Percentiles rank a stretch among this genome's conserved stretches.
phyloP scores from a whole-genome alignment of 2,113 vertebrate species.

The Xenopus laevis region DNA sequence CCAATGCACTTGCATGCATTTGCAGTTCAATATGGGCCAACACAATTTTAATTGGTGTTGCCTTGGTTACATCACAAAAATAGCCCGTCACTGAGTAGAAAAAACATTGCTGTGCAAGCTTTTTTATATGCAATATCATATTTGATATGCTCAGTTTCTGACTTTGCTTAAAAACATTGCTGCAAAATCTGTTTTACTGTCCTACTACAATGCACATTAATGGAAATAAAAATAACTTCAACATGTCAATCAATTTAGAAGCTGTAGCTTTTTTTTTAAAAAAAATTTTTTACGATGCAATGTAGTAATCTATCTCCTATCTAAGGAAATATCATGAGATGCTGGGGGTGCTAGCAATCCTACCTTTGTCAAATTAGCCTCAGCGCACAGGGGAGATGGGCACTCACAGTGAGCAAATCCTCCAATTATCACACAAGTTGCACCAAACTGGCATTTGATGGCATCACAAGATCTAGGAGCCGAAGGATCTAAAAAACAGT shows the following conservation, averaged over 20 bases:
- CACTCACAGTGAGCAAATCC: constrained; percentile 85
- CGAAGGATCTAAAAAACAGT: constrained; percentile 61
- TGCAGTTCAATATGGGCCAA: not conserved
- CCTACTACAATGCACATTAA: too few species aligned
- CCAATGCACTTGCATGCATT: not conserved
- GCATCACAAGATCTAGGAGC: constrained; percentile 71
- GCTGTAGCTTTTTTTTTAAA: too few species aligned
- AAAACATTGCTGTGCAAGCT: not conserved
- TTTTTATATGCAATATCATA: not conserved
- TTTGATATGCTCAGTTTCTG: not conserved
- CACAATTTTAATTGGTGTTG: not conserved
- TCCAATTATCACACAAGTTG: constrained; percentile 73
- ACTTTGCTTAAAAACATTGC: too few species aligned
- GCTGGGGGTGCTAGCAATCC: constrained; percentile 17
- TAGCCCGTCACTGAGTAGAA: not conserved
- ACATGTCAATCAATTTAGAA: too few species aligned
- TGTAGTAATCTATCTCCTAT: too few species aligned
- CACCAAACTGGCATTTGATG: constrained; percentile 79
- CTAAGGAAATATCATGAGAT: too few species aligned
- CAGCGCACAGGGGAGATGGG: constrained; percentile 74
- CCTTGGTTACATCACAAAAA: not conserved
- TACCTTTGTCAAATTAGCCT: constrained; percentile 82
- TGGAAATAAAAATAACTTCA: too few species aligned
- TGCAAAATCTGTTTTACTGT: too few species aligned
- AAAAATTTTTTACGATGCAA: too few species aligned